Conservation (phyloP, 2,888 invertebrate genomes). For the Helobdella robusta region DNA sequence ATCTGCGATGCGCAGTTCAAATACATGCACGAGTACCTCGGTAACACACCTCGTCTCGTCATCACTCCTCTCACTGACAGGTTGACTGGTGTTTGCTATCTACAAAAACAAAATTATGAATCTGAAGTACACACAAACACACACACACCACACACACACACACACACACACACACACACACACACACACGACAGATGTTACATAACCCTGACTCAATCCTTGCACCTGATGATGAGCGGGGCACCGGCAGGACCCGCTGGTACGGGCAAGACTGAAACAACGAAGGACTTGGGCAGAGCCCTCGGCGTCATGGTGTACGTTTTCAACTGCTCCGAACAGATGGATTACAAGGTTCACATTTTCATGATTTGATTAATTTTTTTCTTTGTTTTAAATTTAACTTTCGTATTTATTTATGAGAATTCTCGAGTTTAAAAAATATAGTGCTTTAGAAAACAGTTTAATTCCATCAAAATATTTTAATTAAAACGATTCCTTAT, state of each 20-base stretch:
- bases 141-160: neutral
- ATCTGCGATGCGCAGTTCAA: slow-evolving; percentile 91
- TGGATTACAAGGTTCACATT: slow-evolving; percentile 75
- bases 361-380: neutral
- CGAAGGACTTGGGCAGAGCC: slow-evolving; percentile 88
- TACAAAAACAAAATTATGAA: neutral
- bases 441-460: no score
- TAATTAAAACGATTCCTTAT: no score
- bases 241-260: slow-evolving; percentile 82
- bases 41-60: slow-evolving; percentile 86
- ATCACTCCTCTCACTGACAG: slow-evolving; percentile 85
- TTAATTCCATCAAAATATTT: no score
- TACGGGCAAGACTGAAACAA: slow-evolving; percentile 93
- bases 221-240: slow-evolving; percentile 94
- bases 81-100: slow-evolving; percentile 33
- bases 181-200: no score
- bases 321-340: slow-evolving; percentile 93
- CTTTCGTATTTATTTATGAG: no score
- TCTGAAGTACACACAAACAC: neutral
- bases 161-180: no score
- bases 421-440: no score
- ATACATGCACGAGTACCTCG: slow-evolving; percentile 88
- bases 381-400: no score
- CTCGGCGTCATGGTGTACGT: slow-evolving; percentile 94
- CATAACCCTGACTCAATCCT: slow-evolving; percentile 83